Conservation (phyloP, 2,113 vertebrate species). For the Hippolais icterina region DNA sequence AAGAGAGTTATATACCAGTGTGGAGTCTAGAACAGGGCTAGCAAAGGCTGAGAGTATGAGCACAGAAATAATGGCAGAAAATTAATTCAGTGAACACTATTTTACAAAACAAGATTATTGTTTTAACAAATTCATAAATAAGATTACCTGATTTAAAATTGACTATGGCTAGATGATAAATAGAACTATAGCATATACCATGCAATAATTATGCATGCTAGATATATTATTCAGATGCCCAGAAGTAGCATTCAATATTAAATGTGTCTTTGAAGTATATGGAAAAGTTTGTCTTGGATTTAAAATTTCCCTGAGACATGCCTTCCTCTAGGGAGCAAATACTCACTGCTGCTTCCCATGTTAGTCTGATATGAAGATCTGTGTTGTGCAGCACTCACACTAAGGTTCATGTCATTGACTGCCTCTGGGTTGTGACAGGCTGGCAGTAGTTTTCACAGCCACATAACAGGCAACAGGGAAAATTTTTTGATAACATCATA, state of each 20-base stretch:
- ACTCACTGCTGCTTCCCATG: slow-evolving; percentile 19
- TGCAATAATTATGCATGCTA: slow-evolving; percentile 22
- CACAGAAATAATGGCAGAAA: not conserved
- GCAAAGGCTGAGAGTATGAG: not conserved
- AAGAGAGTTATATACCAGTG: not conserved
- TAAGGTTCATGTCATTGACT: slow-evolving; percentile 28
- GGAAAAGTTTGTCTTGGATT: slow-evolving; percentile 43
- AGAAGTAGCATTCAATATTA: slow-evolving; percentile 45
- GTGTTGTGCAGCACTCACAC: not conserved
- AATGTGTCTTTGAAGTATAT: slow-evolving; percentile 36
- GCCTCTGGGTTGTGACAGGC: not conserved
- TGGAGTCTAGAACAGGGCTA: not conserved
- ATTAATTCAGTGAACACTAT: not conserved
- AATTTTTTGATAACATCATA: slow-evolving; percentile 51
- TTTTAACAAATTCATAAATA: slow-evolving; percentile 16
- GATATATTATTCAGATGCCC: not conserved
- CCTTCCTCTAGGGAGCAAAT: not conserved
- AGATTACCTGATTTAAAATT: slow-evolving; percentile 20
- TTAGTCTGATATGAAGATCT: not conserved
- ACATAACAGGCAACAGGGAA: slow-evolving; percentile 20
- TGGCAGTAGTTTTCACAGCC: slow-evolving; percentile 1
- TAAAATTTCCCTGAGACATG: slow-evolving; percentile 4
- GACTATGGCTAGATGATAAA: slow-evolving; percentile 18
- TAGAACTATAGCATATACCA: not conserved
- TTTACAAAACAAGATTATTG: slow-evolving; percentile 26